Conservation (phyloP, 1,140 invertebrate species). For the Drosophila baimaii region DNA sequence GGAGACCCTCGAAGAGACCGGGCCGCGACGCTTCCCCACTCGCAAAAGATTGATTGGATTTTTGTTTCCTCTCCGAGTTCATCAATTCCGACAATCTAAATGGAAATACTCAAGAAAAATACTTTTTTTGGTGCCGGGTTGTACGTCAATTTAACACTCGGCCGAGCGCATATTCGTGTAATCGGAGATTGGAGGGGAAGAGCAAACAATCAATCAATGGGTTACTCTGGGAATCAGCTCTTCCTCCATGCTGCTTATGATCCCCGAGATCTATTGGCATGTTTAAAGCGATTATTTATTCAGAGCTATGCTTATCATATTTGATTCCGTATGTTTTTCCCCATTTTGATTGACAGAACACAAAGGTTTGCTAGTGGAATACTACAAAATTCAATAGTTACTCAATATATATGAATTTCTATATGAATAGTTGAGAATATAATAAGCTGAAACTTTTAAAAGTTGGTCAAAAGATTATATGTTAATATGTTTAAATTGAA, state of each 20-base stretch:
- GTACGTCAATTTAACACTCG: constrained; percentile 44
- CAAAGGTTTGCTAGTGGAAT: background rate
- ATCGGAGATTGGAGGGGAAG: constrained; percentile 21
- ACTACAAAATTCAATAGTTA: background rate
- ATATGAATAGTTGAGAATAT: too few relatives aligned
- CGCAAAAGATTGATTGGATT: constrained; percentile 73
- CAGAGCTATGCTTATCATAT: constrained; percentile 1
- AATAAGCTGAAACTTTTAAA: background rate
- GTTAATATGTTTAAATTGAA: too few relatives aligned
- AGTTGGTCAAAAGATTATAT: too few relatives aligned
- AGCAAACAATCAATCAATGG: constrained; percentile 33
- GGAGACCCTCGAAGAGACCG: constrained; percentile 34
- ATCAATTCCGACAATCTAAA: constrained; percentile 61
- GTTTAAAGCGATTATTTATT: background rate
- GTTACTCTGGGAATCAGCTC: constrained; percentile 18
- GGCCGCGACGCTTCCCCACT: constrained; percentile 31
- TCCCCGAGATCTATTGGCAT: constrained; percentile 11
- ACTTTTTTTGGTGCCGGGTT: constrained; percentile 29
- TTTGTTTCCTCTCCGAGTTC: constrained; percentile 62
- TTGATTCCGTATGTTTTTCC: background rate
- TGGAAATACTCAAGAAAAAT: constrained; percentile 42
- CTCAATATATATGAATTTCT: too few relatives aligned
- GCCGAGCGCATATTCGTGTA: constrained; percentile 24
- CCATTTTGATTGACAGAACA: background rate
- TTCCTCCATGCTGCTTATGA: background rate